Evolutionary conservation across 2,888 invertebrate genomes (phyloP).

Genomic region (Eucera pruinosa): DNA sequence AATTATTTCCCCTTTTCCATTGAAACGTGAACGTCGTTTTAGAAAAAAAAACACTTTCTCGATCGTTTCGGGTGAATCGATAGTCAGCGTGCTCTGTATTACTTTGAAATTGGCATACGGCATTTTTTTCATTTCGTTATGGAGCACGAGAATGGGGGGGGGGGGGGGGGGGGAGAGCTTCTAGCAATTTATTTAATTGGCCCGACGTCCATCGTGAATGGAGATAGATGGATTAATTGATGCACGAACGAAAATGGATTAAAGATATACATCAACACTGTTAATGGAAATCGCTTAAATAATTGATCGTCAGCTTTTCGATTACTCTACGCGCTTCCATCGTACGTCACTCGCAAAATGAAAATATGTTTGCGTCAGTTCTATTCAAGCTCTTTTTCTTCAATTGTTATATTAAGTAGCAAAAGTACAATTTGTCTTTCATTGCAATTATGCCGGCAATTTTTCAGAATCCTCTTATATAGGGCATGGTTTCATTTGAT

Average conservation of each 20-base stretch:
- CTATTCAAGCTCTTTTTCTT: too few species aligned
- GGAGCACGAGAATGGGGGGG: neutral
- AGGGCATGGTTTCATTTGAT: neutral
- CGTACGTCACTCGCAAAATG: neutral
- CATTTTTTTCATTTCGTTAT: conserved; percentile 52
- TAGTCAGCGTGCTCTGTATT: conserved; percentile 14
- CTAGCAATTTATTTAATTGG: conserved; percentile 58
- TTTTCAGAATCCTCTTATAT: neutral
- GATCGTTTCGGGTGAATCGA: conserved; percentile 30
- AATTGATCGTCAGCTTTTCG: conserved; percentile 30
- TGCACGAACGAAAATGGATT: conserved; percentile 50
- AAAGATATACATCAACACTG: conserved; percentile 40
- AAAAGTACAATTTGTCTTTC: neutral
- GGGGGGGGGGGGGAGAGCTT: neutral
- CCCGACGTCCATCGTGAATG: conserved; percentile 27
- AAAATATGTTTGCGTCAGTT: neutral
- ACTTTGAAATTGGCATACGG: conserved; percentile 35
- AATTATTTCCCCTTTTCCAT: too few species aligned
- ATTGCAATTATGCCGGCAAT: neutral
- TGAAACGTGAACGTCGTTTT: neutral
- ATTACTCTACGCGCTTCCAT: neutral
- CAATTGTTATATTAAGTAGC: too few species aligned
- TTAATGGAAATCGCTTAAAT: conserved; percentile 47
- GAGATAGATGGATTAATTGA: conserved; percentile 46
- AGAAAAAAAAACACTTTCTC: conserved; percentile 26